A percentile compares a stretch with the other conserved stretches of the same genome.
phyloP scores from a whole-genome alignment of 2,113 vertebrate species.

The Smithornis capensis region DNA sequence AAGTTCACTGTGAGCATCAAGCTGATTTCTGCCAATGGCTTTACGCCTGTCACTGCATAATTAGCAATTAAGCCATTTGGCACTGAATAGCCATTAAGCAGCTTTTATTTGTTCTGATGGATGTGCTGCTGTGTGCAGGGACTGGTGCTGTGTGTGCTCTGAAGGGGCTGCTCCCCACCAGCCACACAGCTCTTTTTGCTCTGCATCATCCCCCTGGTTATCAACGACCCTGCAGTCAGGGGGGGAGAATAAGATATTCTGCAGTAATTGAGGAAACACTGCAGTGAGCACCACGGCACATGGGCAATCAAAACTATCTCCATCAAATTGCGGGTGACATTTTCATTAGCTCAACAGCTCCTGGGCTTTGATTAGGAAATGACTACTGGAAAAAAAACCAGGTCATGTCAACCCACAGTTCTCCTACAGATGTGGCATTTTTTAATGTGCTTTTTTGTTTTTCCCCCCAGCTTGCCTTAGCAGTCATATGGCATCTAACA shows the following conservation, averaged over 20 bases:
- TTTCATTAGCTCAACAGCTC: slow-evolving; percentile 44
- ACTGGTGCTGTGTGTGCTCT: background rate
- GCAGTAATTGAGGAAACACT: background rate
- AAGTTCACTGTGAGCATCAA: background rate
- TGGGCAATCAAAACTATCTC: slow-evolving; percentile 2
- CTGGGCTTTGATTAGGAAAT: slow-evolving; percentile 33
- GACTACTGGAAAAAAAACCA: background rate
- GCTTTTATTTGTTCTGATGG: background rate
- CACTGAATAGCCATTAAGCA: background rate
- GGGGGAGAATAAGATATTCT: background rate
- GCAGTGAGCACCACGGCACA: background rate
- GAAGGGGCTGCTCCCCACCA: background rate
- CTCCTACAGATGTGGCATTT: background rate
- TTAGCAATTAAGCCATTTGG: background rate
- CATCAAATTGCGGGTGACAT: background rate
- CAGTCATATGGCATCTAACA: background rate
- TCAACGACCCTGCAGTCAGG: background rate
- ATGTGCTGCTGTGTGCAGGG: background rate
- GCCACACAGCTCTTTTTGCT: background rate
- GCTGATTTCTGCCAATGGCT: background rate
- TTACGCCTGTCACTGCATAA: rapidly evolving
- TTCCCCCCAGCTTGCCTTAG: background rate
- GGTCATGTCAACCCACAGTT: background rate
- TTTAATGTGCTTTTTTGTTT: background rate
- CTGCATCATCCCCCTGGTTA: background rate